Base-by-base conservation (phyloP, 1,140 invertebrate genomes). In the Conopomorpha cramerella region DNA sequence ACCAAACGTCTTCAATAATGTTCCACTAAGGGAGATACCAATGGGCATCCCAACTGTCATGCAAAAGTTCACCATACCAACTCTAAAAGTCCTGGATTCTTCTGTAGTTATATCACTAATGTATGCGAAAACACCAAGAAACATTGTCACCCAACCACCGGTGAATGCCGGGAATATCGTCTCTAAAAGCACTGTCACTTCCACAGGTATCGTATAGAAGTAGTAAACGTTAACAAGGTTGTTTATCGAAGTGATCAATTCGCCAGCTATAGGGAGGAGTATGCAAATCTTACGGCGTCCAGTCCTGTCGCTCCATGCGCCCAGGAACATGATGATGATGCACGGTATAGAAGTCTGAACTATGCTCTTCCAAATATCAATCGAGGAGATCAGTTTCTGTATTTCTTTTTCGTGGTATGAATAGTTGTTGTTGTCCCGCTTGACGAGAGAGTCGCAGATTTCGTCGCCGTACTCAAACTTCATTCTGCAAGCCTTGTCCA, bases 241-340 rank as follows among this genome's bases (percentile, higher is more conserved):
- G 10, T 86, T 88, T 0, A 92, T 67, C 10, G 86, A 85, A 2
- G 88, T 88, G 2, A 91, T 51, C 31, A 92, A 79, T 53, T 92
- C 89, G 0, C 91, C 91, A 27, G 91, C 71, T 39, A 92, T 87
- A 0, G 92, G 89, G 10, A 93, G 63, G 1, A 94, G 58, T 66
- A 95, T 90, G 41, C 89, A 90, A 1, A 91, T 82, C 63, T 94
- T 94, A 31, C 91, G 81, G 10, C 84, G 85, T 0, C 82, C 88
- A 50, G 81, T 71, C 15, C 85, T 78, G 52, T 91, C 89, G 45
- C 87, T 76, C 83, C 83, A 81, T 8, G 82, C 79, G 33, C 86
- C 82, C 33, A 86, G 43, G 65, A 85, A 80, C 49, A 84, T 61
- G 14, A 84, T 78, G 19, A 85, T 67, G 1, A 83, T 45, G 8